phyloP scores from a whole-genome alignment of 2,797 vertebrate species.

The Acanthiza pusilla region DNA sequence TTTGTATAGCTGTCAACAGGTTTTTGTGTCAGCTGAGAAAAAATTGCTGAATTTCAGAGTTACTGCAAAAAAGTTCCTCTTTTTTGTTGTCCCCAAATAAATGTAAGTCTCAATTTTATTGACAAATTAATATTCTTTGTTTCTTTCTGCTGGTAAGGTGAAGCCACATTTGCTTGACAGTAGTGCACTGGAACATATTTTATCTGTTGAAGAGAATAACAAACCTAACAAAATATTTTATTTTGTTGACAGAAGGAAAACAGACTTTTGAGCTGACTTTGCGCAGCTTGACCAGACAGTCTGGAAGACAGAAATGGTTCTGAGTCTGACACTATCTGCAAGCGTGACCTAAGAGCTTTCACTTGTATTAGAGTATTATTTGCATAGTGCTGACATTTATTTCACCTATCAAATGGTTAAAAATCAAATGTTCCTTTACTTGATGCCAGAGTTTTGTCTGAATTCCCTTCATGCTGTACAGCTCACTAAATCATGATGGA shows the following conservation, averaged over 20 bases:
- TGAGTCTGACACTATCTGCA: background rate
- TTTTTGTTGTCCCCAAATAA: background rate
- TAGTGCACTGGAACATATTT: background rate
- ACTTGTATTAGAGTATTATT: background rate
- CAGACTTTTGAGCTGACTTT: background rate
- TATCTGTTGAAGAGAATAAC: background rate
- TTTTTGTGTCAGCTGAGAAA: background rate
- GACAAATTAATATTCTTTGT: background rate
- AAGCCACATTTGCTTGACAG: background rate
- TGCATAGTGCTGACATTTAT: background rate
- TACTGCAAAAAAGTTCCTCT: background rate
- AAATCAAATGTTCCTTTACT: background rate
- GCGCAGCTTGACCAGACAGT: background rate
- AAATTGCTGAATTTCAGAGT: background rate
- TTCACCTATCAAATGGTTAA: background rate
- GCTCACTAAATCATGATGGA: background rate
- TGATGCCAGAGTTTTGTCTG: background rate
- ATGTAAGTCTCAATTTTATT: background rate
- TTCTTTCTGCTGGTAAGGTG: slow-evolving; percentile 18
- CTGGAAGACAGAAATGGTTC: background rate
- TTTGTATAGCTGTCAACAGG: background rate
- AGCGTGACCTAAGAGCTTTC: background rate
- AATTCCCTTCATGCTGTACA: background rate
- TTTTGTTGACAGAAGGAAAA: slow-evolving; percentile 11
- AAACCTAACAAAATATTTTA: background rate